Evolutionary conservation across 2,113 vertebrate genomes (phyloP).

Genomic region (Telmatochromis brachygnathus): DNA sequence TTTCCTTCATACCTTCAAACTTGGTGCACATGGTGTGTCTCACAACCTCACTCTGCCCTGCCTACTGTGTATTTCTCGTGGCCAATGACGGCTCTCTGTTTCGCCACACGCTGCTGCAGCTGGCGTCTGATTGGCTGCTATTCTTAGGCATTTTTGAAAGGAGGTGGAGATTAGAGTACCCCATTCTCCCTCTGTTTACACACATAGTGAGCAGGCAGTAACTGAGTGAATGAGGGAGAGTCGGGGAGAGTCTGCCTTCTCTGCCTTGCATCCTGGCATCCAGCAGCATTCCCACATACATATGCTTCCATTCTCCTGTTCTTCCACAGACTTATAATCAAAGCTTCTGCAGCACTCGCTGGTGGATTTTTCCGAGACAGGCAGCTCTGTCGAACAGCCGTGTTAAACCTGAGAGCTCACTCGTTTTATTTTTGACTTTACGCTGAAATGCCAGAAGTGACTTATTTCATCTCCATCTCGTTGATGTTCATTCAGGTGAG

Average conservation of each 20-base stretch:
- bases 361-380: conserved; percentile 2
- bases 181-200: conserved; percentile 62
- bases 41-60: conserved; percentile 34
- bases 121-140: conserved; percentile 45
- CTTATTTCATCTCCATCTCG: conserved; percentile 37
- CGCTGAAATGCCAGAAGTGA: conserved; percentile 70
- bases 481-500: conserved; percentile 70
- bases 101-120: conserved; percentile 30
- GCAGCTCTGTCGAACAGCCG: background rate
- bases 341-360: background rate
- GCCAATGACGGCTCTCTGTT: conserved; percentile 32
- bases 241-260: conserved; percentile 1
- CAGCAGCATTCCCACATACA: background rate
- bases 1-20: conserved; percentile 53
- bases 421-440: conserved; percentile 20
- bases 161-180: conserved; percentile 48
- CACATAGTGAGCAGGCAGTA: conserved; percentile 45
- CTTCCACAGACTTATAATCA: background rate
- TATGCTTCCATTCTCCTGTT: background rate
- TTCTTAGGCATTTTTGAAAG: conserved; percentile 43
- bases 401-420: background rate
- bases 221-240: conserved; percentile 53
- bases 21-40: conserved; percentile 61
- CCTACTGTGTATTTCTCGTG: conserved; percentile 3
- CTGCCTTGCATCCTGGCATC: conserved; percentile 28